A percentile compares a stretch with the other conserved stretches of the same genome.
These are phyloP conservation scores for Neoitamus cyanurus DNA, from an alignment of 2,888 invertebrate genomes.

Conservation along the genomic window DNA sequence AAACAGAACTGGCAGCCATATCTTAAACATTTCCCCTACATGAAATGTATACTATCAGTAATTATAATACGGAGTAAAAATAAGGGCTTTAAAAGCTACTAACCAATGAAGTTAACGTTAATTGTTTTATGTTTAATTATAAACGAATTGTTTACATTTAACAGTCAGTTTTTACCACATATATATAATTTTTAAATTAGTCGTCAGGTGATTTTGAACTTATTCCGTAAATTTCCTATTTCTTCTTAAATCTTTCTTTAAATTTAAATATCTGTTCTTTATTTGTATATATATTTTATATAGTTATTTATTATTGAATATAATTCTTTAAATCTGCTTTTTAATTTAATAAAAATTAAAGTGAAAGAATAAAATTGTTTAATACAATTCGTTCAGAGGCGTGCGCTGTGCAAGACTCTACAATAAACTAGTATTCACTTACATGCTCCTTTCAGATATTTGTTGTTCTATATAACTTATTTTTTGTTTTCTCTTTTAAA, in stretches of 20 bases:
- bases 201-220: slow-evolving; percentile 59
- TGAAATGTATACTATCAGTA: slow-evolving; percentile 37
- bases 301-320: slow-evolving; percentile 49
- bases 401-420: slow-evolving; percentile 34
- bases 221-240: slow-evolving; percentile 53
- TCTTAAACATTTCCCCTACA: slow-evolving; percentile 43
- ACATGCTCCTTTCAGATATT: slow-evolving; percentile 45
- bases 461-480: slow-evolving; percentile 53
- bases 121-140: slow-evolving; percentile 55
- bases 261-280: slow-evolving; percentile 53
- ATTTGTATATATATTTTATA: slow-evolving; percentile 48
- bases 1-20: neutral
- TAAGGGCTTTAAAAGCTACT: slow-evolving; percentile 44
- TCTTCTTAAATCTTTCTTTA: slow-evolving; percentile 54
- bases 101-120: slow-evolving; percentile 41
- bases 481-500: slow-evolving; percentile 55
- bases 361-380: slow-evolving; percentile 43
- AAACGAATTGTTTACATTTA: slow-evolving; percentile 67
- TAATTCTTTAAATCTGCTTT: slow-evolving; percentile 43
- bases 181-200: slow-evolving; percentile 55
- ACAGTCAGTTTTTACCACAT: slow-evolving; percentile 61
- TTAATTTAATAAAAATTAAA: slow-evolving; percentile 39
- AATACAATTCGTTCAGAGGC: slow-evolving; percentile 49
- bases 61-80: slow-evolving; percentile 44
- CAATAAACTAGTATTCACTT: slow-evolving; percentile 40